These are phyloP conservation scores for Pocota personata DNA, from an alignment of 2,888 invertebrate genomes.

Conservation along the genomic window DNA sequence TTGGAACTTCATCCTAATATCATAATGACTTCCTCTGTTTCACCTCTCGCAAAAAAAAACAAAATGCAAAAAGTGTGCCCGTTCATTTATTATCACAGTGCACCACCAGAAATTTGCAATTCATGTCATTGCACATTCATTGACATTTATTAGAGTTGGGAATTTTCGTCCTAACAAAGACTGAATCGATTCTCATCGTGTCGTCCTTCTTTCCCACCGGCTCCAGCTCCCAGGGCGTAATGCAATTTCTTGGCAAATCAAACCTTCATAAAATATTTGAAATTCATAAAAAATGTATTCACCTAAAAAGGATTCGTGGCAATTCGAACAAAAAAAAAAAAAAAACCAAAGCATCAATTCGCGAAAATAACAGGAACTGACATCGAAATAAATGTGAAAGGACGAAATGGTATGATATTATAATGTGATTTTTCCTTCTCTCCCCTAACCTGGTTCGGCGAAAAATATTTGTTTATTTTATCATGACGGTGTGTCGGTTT, in stretches of 20 bases:
- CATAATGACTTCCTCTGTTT: not conserved
- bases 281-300: constrained; percentile 29
- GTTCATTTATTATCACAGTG: constrained; percentile 18
- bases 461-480: not conserved
- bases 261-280: constrained; percentile 52
- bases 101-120: constrained; percentile 40
- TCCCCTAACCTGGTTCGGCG: not conserved
- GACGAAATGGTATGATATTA: not conserved
- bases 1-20: not conserved
- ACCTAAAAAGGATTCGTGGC: constrained; percentile 19
- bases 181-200: constrained; percentile 3
- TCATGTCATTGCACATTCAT: constrained; percentile 53
- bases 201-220: not conserved
- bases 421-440: not conserved
- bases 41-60: not conserved
- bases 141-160: constrained; percentile 42
- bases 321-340: not conserved
- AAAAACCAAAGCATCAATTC: constrained; percentile 8
- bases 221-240: not conserved
- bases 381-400: constrained; percentile 53
- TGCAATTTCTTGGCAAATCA: constrained; percentile 54
- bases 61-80: not conserved
- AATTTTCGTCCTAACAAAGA: constrained; percentile 19
- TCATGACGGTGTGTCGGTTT: not conserved
- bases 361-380: constrained; percentile 51